These are phyloP conservation scores for Papilio aristodemus DNA, from an alignment of 1,140 invertebrate genomes.

Conservation along the genomic window DNA sequence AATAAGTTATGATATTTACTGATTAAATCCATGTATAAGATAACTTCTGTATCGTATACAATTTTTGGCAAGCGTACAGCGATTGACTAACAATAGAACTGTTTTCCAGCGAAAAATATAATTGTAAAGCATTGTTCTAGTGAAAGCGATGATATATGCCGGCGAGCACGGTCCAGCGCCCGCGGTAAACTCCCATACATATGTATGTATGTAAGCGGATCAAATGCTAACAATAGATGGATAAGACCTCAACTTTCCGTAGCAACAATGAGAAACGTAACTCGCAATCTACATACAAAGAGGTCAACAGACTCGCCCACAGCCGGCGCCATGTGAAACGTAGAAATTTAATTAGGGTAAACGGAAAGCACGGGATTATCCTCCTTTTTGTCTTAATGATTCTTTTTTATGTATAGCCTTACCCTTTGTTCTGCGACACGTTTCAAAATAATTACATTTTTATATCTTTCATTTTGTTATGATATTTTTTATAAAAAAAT, in stretches of 20 bases:
- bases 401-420: background rate
- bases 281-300: conserved; percentile 28
- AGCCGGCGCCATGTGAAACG: conserved; percentile 1
- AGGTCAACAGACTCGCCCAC: background rate
- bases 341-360: conserved; percentile 26
- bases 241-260: conserved; percentile 21
- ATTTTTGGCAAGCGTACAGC: background rate
- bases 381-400: background rate
- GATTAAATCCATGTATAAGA: too few relatives aligned
- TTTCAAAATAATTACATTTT: background rate
- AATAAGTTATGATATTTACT: too few relatives aligned
- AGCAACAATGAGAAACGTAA: conserved; percentile 11
- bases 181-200: background rate
- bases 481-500: too few relatives aligned
- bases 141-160: conserved; percentile 25
- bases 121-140: conserved; percentile 18
- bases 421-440: background rate
- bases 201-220: conserved; percentile 24
- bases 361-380: background rate
- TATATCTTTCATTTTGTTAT: background rate
- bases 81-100: background rate
- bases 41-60: too few relatives aligned
- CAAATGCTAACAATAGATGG: conserved; percentile 28
- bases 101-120: background rate
- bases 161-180: conserved; percentile 8